phyloP scores from a whole-genome alignment of 1,140 invertebrate species.

The Drosophila nasuta region DNA sequence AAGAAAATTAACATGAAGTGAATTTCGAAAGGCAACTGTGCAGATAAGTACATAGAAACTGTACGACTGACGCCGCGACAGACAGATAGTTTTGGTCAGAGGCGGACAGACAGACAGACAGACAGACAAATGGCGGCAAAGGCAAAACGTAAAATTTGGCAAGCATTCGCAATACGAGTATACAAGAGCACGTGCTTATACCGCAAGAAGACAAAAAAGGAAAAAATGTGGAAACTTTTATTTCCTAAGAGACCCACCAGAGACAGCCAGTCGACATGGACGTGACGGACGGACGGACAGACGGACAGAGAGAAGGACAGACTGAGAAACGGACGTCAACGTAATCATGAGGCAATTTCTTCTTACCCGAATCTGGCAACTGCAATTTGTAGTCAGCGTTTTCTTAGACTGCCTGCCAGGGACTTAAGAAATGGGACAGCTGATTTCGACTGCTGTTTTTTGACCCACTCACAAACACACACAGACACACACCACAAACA shows the following conservation, averaged over 20 bases:
- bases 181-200: slow-evolving; percentile 73
- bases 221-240: slow-evolving; percentile 74
- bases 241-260: slow-evolving; percentile 73
- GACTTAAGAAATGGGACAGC: slow-evolving; percentile 56
- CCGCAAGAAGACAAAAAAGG: slow-evolving; percentile 47
- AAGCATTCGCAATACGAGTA: slow-evolving; percentile 51
- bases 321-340: slow-evolving; percentile 41
- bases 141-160: slow-evolving; percentile 71
- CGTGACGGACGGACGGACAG: slow-evolving; percentile 57
- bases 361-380: slow-evolving; percentile 57
- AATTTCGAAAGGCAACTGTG: slow-evolving; percentile 63
- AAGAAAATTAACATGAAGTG: slow-evolving; percentile 81
- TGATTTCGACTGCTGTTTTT: slow-evolving; percentile 66
- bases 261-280: slow-evolving; percentile 74
- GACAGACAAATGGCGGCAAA: slow-evolving; percentile 21
- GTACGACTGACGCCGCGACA: slow-evolving; percentile 12
- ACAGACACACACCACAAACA: slow-evolving; percentile 39
- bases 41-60: slow-evolving; percentile 49
- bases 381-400: slow-evolving; percentile 75
- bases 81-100: neutral
- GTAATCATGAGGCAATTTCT: slow-evolving; percentile 81
- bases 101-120: slow-evolving; percentile 6
- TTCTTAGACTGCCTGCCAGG: slow-evolving; percentile 47
- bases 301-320: slow-evolving; percentile 25
- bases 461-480: slow-evolving; percentile 65